Conservation (phyloP, 2,888 invertebrate species). For the Meandrusa payeni region DNA sequence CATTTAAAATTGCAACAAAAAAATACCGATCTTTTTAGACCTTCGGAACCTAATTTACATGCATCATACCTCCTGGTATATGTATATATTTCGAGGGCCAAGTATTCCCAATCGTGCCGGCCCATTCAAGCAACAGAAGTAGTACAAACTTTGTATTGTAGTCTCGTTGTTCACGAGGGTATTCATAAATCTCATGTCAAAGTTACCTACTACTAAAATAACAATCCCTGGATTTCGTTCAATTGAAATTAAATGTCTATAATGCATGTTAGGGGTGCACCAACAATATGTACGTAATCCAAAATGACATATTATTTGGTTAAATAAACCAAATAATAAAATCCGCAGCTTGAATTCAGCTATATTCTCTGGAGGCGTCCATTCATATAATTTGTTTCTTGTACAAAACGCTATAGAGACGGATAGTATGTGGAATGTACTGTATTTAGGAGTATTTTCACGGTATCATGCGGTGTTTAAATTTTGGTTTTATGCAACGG, state of each 20-base stretch:
- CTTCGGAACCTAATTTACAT: no score
- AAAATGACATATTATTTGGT: slow-evolving; percentile 58
- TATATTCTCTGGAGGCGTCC: slow-evolving; percentile 71
- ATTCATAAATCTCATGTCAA: slow-evolving; percentile 4
- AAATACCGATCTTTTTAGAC: no score
- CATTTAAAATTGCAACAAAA: no score
- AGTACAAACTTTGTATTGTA: no score
- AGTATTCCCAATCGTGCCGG: no score
- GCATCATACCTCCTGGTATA: no score
- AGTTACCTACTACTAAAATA: background rate
- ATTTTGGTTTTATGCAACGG: slow-evolving; percentile 72
- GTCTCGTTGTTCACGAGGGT: no score
- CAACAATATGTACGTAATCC: slow-evolving; percentile 48
- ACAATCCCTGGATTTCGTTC: slow-evolving; percentile 24
- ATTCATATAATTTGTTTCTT: slow-evolving; percentile 61
- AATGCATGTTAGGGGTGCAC: slow-evolving; percentile 55
- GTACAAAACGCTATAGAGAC: slow-evolving; percentile 46
- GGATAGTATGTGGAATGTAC: slow-evolving; percentile 37
- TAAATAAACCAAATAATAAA: slow-evolving; percentile 49
- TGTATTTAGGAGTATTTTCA: slow-evolving; percentile 44
- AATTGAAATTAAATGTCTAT: slow-evolving; percentile 55
- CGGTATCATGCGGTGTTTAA: slow-evolving; percentile 52
- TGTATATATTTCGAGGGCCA: no score
- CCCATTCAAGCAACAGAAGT: no score
- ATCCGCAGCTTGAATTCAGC: slow-evolving; percentile 36